These are phyloP conservation scores for Hirundichthys speculiger DNA, from an alignment of 2,113 vertebrate genomes.

Conservation along the genomic window DNA sequence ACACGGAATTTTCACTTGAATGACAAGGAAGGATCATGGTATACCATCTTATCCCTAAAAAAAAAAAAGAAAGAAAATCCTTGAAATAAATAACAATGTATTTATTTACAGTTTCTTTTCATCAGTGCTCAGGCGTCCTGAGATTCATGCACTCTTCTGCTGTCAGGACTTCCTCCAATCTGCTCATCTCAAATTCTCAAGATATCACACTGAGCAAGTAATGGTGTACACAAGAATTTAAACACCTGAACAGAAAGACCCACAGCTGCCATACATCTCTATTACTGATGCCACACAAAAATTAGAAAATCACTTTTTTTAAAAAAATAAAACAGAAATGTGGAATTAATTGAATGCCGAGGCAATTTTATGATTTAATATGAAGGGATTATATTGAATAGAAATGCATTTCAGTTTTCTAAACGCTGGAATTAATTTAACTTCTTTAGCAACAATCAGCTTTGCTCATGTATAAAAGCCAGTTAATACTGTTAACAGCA, in stretches of 20 bases:
- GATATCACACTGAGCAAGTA: no score
- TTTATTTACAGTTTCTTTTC: constrained; percentile 2
- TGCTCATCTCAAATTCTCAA: no score
- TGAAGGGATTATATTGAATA: constrained; percentile 2
- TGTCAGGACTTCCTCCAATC: no score
- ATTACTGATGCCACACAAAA: no score
- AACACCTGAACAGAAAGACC: no score
- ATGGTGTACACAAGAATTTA: no score
- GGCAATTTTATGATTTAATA: background rate
- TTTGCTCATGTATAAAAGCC: constrained; percentile 96
- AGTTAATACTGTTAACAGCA: constrained; percentile 98
- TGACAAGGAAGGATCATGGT: constrained; percentile 79
- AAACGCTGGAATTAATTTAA: constrained; percentile 43
- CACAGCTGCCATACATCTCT: no score
- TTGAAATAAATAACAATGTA: constrained; percentile 9
- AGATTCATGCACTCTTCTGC: no score
- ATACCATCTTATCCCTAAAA: constrained; percentile 81
- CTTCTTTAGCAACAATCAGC: constrained; percentile 86
- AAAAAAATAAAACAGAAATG: background rate
- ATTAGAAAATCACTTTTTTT: no score
- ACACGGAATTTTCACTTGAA: constrained; percentile 69
- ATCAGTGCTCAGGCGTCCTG: no score
- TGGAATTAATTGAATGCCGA: background rate
- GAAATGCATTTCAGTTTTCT: constrained; percentile 32
- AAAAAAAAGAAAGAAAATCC: constrained; percentile 59